Percentiles rank a stretch among this genome's conserved stretches.
Conservation (phyloP, 2,797 vertebrate genomes). For the Lithobates sylvaticus region DNA sequence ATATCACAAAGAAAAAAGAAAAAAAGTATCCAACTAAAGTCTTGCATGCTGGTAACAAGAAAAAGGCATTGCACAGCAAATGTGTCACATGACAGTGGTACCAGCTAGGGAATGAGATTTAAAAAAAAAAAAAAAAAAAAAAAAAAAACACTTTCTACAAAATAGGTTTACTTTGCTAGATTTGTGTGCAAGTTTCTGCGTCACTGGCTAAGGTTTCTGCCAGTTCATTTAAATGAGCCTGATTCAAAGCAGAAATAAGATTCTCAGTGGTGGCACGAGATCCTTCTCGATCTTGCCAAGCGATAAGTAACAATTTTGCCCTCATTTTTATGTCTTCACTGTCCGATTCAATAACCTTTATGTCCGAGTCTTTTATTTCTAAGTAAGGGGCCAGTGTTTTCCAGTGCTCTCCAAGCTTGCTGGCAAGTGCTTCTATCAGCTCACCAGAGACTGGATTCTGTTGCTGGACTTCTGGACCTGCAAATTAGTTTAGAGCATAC, state of each 20-base stretch:
- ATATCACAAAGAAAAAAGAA: slow-evolving; percentile 26
- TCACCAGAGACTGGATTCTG: slow-evolving; percentile 89
- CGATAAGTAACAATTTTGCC: slow-evolving; percentile 93
- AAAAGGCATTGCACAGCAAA: neutral
- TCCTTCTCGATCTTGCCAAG: slow-evolving; percentile 96
- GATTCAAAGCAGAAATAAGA: slow-evolving; percentile 82
- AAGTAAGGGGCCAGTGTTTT: slow-evolving; percentile 86
- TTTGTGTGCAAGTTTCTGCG: slow-evolving; percentile 72
- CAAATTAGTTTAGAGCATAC: neutral
- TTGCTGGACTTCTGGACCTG: slow-evolving; percentile 89
- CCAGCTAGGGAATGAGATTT: neutral
- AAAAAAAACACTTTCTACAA: neutral
- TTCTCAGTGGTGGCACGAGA: slow-evolving; percentile 86
- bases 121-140: neutral
- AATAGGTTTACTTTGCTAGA: neutral
- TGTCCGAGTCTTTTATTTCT: slow-evolving; percentile 91
- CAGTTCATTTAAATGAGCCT: slow-evolving; percentile 84
- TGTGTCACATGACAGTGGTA: neutral
- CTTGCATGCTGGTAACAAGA: slow-evolving; percentile 8
- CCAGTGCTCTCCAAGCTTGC: slow-evolving; percentile 90
- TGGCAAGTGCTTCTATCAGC: slow-evolving; percentile 90
- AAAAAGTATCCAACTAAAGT: neutral
- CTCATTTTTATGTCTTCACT: slow-evolving; percentile 92
- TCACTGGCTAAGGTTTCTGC: slow-evolving; percentile 83
- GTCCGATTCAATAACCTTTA: slow-evolving; percentile 92